These are phyloP conservation scores for Lathronympha strigana DNA, from an alignment of 2,888 invertebrate species.

Conservation along the genomic window DNA sequence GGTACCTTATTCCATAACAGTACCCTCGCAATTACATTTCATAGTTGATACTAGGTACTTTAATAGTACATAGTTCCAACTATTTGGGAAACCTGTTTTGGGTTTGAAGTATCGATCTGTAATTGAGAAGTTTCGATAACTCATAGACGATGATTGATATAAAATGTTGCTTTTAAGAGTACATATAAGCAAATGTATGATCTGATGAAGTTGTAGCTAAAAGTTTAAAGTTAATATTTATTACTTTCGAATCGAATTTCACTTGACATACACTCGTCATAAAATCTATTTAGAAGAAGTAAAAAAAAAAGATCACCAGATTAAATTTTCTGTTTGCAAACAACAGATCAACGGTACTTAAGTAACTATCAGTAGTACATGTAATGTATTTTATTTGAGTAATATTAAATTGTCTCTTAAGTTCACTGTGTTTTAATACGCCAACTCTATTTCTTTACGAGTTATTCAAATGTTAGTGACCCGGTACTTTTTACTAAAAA, in stretches of 20 bases:
- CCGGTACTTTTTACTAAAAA: too few relatives aligned
- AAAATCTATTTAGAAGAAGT: too few relatives aligned
- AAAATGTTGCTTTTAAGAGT: constrained; percentile 17
- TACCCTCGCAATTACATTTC: background rate
- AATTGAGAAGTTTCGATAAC: constrained; percentile 40
- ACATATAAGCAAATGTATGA: background rate
- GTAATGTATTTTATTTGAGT: too few relatives aligned
- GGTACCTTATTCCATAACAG: background rate
- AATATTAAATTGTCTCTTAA: too few relatives aligned
- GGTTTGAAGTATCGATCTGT: constrained; percentile 30
- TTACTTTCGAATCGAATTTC: background rate
- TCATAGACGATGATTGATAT: constrained; percentile 18
- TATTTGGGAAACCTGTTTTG: constrained; percentile 20
- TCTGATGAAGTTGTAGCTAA: background rate
- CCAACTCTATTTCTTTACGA: too few relatives aligned
- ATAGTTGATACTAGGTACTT: background rate
- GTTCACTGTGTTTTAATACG: too few relatives aligned
- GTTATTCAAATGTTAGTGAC: too few relatives aligned
- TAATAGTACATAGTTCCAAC: constrained; percentile 1
- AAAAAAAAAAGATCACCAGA: too few relatives aligned
- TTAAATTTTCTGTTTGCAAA: too few relatives aligned
- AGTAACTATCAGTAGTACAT: too few relatives aligned
- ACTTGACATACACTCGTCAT: too few relatives aligned
- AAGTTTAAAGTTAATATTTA: background rate
- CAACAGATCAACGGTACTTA: too few relatives aligned